Base-by-base conservation (phyloP, 2,888 invertebrate species). In the Macaria notata region DNA sequence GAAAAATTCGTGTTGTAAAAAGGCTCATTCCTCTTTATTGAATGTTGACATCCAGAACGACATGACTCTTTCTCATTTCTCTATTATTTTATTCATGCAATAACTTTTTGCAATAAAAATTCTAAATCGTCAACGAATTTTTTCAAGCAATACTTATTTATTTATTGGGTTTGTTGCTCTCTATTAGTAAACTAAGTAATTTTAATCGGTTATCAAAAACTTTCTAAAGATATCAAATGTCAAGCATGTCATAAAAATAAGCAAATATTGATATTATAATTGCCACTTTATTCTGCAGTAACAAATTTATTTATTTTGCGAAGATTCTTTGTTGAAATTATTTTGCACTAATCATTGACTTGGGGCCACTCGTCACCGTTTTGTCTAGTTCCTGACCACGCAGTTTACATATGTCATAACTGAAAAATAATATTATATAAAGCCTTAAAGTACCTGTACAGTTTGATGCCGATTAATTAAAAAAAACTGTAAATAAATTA, bases 91-190 rank as follows among this genome's bases (percentile, higher is more conserved):
- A 63, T 64, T 70, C 72, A 70, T 54, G 79, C 77, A 81, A 83
- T 82, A 84, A 73, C 70, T 64, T 54, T 66, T 54, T 58, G 70
- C 73, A 75, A 75, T 75, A 74, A 68, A 36, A 47, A 19, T 59
- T 61, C 59, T 49, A 62, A 63, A 64, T 61, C 64, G 73, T 83
- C 79, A 84, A 85, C 84, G 84, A 87, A 87, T 86, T 45, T 86
- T 82, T 71, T 69, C 64, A 86, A 89, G 88, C 88, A 90, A 90
- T 89, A 89, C 68, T 33, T 4, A 46, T 80, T 73, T 70, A 68
- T 45, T 54, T 19, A 19, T 19, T 19, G 72, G 59, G 38, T 4
- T 50, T 31, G 64, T 69, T 59, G 77, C 75, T 79, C 76, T 80
- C 77, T 78, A 65, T 29, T 46, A 49, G 57, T 64, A 66, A 51